A percentile compares a stretch with the other conserved stretches of the same genome.
phyloP scores from a whole-genome alignment of 2,888 invertebrate genomes.

The Stenichneumon culpator region DNA sequence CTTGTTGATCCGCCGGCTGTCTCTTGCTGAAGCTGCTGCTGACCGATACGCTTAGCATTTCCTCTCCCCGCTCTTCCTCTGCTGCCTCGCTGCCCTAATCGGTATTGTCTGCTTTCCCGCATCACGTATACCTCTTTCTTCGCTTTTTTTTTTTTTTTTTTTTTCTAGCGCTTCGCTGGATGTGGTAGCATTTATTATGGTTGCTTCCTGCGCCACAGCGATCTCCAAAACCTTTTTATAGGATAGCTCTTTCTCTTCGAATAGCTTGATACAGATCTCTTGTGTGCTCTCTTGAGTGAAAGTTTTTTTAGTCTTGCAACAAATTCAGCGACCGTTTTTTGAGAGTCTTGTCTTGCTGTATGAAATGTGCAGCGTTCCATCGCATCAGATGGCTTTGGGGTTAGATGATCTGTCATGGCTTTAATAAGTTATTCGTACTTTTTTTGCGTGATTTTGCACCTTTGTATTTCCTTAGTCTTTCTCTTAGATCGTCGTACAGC shows the following conservation, averaged over 20 bases:
- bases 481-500: too few relatives aligned
- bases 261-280: constrained; percentile 37
- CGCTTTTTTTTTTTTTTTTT: constrained; percentile 7
- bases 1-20: constrained; percentile 2
- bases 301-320: constrained; percentile 84
- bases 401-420: too few relatives aligned
- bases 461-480: too few relatives aligned
- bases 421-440: too few relatives aligned
- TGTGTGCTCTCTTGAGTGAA: constrained; percentile 70
- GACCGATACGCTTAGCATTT: not conserved
- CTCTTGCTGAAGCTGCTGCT: constrained; percentile 10
- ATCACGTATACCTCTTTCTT: constrained; percentile 4
- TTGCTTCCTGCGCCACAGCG: constrained; percentile 29
- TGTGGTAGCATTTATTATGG: constrained; percentile 32
- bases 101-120: constrained; percentile 3
- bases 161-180: not conserved
- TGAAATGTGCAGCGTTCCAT: constrained; percentile 52
- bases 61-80: constrained; percentile 8
- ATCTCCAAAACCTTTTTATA: constrained; percentile 28
- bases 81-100: not conserved
- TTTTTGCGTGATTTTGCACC: too few relatives aligned
- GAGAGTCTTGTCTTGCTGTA: constrained; percentile 61
- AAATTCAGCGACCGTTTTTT: constrained; percentile 77
- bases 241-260: constrained; percentile 31
- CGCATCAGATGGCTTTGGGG: too few relatives aligned